Evolutionary conservation across 1,140 invertebrate species (phyloP), one percentile per base, ranked within the genome.

Genomic region (Drosophila auraria): DNA sequence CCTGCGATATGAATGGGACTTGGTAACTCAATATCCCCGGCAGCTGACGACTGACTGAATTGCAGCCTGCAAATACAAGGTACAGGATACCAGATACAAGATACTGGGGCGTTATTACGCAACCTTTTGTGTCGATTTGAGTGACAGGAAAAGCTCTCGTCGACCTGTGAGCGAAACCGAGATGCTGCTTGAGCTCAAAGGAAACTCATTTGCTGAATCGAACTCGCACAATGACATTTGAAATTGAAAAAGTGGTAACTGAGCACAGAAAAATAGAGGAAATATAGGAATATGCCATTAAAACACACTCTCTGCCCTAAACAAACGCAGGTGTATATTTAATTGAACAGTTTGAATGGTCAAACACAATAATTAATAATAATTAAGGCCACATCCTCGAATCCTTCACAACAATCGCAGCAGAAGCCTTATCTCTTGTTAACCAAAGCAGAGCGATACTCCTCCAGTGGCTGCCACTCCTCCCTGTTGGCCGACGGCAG

Each of bases 1-100:
- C 54, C 66, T 45, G 62, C 74, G 57, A 66, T 70, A 53, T 73
- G 64, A 86, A 86, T 84, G 73, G 73, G 54, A 66, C 68, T 71
- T 57, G 86, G 86, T 77, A 89, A 89, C 65, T 82, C 65, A 86
- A 91, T 86, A 74, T 63, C 73, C 42, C n/a, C 45, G 45, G 73
- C 83, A 77, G 84, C 83, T 72, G 71, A 53, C 63, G 62, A 69
- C 12, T 47, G 65, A 44, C 60, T 69, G 59, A 74, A 63, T 69
- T 83, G 66, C 78, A 70, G 63, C 60, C 72, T 71, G 64, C 50
- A 61, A 45, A 61, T 33, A 47, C 40, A 59, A 70, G 54, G 49
- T 53, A 47, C 58, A 27, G 20, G 20, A 57, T 42, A 40, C 33
- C 23, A 6, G 33, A 56, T 20, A 56, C 33, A 30, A 53, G 27